Base-by-base conservation (phyloP, 2,113 vertebrate genomes). In the Periophthalmus modestus region DNA sequence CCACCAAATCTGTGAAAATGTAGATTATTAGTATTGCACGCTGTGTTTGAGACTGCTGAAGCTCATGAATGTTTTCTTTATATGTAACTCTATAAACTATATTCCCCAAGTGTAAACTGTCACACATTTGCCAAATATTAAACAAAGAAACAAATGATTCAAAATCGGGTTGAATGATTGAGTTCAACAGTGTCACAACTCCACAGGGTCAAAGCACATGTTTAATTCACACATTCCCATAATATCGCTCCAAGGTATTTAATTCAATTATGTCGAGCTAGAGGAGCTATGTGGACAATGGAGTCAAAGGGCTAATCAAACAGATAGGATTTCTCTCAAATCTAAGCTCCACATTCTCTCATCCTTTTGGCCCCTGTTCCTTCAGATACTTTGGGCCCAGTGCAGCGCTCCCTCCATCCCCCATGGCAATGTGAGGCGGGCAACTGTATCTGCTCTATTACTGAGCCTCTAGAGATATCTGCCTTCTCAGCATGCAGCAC, bases 401-500 rank as follows among this genome's bases (percentile, higher is more conserved):
- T 61, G 59, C 74, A 81, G 73, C 33, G 5, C 75, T 79, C 50
- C 68, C 67, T 82, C 70, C 79, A 82, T 77, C 82, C 88, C 85
- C 82, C 58, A 71, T 75, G 81, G 89, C 81, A 79, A 78, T 76
- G 82, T 63, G 71, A 87, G 75, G 80, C 62, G 16, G 74, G 87
- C 75, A 87, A 87, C 80, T 82, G 72, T 82, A 89, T 89, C 75
- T 63, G 68, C 85, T 83, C 74, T 79, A 86, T 85, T 89, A 86
- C 54, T 72, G 78, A 85, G 85, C 82, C 90, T 89, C 90, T 71
- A 70, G 88, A 90, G 90, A 83, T 84, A 85, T 79, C 80, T 84
- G 79, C 76, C 86, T 87, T 85, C 82, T 88, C 87, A 90, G 86
- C 88, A 88, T 83, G 86, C 77, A 86, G 83, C 14, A 10, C 58